Evolutionary conservation across 2,113 vertebrate genomes (phyloP).

Genomic region (Saccopteryx leptura): DNA sequence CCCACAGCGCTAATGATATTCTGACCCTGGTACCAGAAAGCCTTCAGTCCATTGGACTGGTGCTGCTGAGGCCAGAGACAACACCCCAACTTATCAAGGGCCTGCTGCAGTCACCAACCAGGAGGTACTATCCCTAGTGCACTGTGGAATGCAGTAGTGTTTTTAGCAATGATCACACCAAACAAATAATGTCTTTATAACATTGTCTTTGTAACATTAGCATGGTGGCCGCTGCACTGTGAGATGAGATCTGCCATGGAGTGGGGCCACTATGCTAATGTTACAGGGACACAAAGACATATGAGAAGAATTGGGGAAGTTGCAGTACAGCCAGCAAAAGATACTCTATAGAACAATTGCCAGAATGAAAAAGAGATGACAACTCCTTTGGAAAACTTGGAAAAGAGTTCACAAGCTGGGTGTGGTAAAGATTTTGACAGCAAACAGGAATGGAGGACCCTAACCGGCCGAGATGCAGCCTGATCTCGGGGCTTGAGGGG

Average conservation of each 20-base stretch:
- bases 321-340: not conserved
- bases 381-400: not conserved
- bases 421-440: not conserved
- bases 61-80: too few relatives aligned
- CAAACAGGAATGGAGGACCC: not conserved
- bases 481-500: not conserved
- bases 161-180: not conserved
- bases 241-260: not conserved
- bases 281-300: too few relatives aligned
- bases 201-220: not conserved
- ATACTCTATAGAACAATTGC: not conserved
- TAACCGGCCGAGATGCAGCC: not conserved
- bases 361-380: not conserved
- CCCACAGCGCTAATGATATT: not conserved
- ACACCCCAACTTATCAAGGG: not conserved
- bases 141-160: not conserved
- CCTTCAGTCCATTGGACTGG: not conserved
- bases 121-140: not conserved
- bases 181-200: too few relatives aligned
- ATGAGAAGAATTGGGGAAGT: not conserved
- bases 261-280: accelerated
- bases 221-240: not conserved
- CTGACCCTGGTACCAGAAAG: not conserved
- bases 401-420: not conserved
- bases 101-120: not conserved